phyloP scores from a whole-genome alignment of 1,140 invertebrate species.

The Panagrolaimus sp. region DNA sequence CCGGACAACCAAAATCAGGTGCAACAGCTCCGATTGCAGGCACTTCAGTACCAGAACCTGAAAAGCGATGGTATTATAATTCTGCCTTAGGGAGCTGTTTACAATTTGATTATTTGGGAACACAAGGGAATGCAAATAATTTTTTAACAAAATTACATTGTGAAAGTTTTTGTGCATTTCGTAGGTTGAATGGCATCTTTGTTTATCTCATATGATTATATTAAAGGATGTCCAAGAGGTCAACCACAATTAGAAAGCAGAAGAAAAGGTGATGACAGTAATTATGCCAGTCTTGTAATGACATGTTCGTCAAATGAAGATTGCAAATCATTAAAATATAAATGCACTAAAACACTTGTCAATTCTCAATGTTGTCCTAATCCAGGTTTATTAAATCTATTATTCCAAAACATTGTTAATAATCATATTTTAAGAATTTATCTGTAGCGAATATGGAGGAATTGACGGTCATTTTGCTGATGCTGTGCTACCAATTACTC shows the following conservation, averaged over 20 bases:
- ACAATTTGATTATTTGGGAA: slow-evolving; percentile 36
- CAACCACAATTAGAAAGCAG: slow-evolving; percentile 29
- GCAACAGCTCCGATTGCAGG: background rate
- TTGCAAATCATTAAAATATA: slow-evolving; percentile 30
- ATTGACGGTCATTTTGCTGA: slow-evolving; percentile 17
- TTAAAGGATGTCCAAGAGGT: slow-evolving; percentile 43
- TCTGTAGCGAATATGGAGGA: slow-evolving; percentile 39
- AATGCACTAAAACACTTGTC: slow-evolving; percentile 26
- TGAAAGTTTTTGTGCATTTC: slow-evolving; percentile 15
- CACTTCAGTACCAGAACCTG: slow-evolving; percentile 13
- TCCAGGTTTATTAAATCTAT: slow-evolving; percentile 13
- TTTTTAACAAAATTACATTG: slow-evolving; percentile 40
- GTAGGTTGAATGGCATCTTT: slow-evolving; percentile 26
- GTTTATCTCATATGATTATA: slow-evolving; percentile 9
- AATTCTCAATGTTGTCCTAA: slow-evolving; percentile 33
- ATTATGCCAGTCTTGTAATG: slow-evolving; percentile 14
- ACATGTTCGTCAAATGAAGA: slow-evolving; percentile 19
- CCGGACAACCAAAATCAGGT: slow-evolving; percentile 25
- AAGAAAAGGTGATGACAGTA: slow-evolving; percentile 9
- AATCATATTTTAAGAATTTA: slow-evolving; percentile 22
- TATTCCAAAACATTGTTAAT: background rate
- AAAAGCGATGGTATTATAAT: slow-evolving; percentile 41
- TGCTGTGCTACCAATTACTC: slow-evolving; percentile 7
- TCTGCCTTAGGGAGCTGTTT: slow-evolving; percentile 25
- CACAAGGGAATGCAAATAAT: slow-evolving; percentile 41